A percentile compares a stretch with the other conserved stretches of the same genome.
Evolutionary conservation across 2,888 invertebrate genomes (phyloP).

Genomic region (Melanostoma mellinum): DNA sequence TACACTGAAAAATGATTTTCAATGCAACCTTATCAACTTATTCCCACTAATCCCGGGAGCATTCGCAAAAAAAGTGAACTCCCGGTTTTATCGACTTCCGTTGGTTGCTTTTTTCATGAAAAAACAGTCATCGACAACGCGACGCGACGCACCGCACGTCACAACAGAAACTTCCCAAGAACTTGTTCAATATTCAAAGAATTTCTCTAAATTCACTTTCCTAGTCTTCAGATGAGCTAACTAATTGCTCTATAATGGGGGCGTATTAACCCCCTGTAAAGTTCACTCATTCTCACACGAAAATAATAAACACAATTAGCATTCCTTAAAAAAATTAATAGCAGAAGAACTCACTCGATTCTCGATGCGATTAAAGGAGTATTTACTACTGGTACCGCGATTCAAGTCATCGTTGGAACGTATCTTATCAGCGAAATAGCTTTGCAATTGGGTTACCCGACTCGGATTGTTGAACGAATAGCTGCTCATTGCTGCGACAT

Average conservation of each 20-base stretch:
- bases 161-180: neutral
- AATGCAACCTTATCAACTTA: no score
- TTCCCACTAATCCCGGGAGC: no score
- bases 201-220: neutral
- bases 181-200: neutral
- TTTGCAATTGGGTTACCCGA: slow-evolving; percentile 71
- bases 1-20: no score
- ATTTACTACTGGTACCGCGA: slow-evolving; percentile 66
- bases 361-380: slow-evolving; percentile 64
- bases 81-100: no score
- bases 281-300: slow-evolving; percentile 5
- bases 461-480: slow-evolving; percentile 65
- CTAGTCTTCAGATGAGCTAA: neutral
- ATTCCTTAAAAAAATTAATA: neutral
- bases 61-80: no score
- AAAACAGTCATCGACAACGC: no score
- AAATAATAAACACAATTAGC: slow-evolving; percentile 2
- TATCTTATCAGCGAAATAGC: slow-evolving; percentile 72
- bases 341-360: slow-evolving; percentile 58
- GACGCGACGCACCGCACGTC: neutral
- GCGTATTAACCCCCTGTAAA: slow-evolving; percentile 44
- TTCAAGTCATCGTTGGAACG: slow-evolving; percentile 69
- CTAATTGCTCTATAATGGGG: slow-evolving; percentile 49
- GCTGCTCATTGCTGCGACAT: slow-evolving; percentile 48
- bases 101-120: no score